Evolutionary conservation across 92 coral and sea anemone species (phyloP).

Genomic region (Montipora capitata): DNA sequence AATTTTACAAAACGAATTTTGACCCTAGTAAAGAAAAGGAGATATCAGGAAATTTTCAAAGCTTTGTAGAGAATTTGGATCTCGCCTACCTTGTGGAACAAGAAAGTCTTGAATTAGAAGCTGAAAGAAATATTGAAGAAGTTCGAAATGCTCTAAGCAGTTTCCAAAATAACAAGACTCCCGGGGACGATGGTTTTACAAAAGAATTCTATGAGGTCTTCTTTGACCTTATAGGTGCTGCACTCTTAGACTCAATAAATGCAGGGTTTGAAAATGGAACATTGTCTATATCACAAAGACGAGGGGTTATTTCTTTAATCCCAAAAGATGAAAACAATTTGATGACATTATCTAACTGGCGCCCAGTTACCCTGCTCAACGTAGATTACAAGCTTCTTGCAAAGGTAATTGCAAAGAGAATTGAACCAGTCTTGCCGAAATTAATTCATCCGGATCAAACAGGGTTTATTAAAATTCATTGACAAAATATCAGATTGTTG

Average conservation of each 20-base stretch:
- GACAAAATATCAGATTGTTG: slow-evolving; percentile 17
- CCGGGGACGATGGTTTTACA: not conserved
- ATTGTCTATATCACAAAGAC: not conserved
- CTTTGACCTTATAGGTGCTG: not conserved
- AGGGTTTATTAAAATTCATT: not conserved
- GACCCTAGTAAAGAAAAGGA: not conserved
- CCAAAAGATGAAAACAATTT: not conserved
- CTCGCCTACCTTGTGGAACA: not conserved
- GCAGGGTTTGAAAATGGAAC: not conserved
- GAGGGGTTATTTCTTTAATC: not conserved
- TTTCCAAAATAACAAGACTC: not conserved
- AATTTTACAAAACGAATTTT: slow-evolving; percentile 2
- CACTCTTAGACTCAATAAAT: not conserved
- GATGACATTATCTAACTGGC: slow-evolving; percentile 16
- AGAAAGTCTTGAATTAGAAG: not conserved
- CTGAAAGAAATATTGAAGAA: not conserved
- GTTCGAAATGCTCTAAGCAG: not conserved
- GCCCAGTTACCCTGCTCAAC: slow-evolving; percentile 30
- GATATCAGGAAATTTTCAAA: not conserved
- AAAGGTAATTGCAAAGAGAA: slow-evolving; percentile 16
- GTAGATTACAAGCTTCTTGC: slow-evolving; percentile 22
- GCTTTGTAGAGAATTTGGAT: not conserved
- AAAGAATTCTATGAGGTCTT: not conserved
- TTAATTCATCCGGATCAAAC: slow-evolving; percentile 45
- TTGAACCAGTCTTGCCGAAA: slow-evolving; percentile 11